These are phyloP conservation scores for Cepaea hortensis DNA, from an alignment of 2,888 invertebrate species.

Conservation along the genomic window DNA sequence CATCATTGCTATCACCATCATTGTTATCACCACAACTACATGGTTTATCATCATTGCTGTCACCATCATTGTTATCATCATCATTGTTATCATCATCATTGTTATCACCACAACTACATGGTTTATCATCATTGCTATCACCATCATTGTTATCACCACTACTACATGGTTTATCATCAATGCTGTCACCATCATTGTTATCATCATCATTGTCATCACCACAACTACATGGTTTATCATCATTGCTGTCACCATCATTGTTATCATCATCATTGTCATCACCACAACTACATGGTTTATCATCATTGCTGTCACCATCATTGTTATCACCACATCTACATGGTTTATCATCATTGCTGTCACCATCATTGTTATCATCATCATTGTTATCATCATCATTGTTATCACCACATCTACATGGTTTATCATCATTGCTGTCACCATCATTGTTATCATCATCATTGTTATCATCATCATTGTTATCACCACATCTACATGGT, in stretches of 20 bases:
- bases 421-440: background rate
- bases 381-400: background rate
- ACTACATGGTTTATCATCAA: background rate
- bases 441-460: background rate
- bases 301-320: background rate
- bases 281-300: background rate
- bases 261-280: background rate
- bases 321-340: too few relatives aligned
- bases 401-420: background rate
- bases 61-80: constrained; percentile 20
- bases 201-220: background rate
- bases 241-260: background rate
- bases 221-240: background rate
- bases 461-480: background rate
- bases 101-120: background rate
- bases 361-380: background rate
- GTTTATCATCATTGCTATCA: too few relatives aligned
- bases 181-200: background rate
- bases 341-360: background rate
- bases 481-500: too few relatives aligned
- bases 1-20: background rate
- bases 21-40: too few relatives aligned
- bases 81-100: constrained; percentile 4
- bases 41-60: background rate
- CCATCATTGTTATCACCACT: too few relatives aligned